Base-by-base conservation (phyloP, 1,140 invertebrate species). In the Nomia melanderi region DNA sequence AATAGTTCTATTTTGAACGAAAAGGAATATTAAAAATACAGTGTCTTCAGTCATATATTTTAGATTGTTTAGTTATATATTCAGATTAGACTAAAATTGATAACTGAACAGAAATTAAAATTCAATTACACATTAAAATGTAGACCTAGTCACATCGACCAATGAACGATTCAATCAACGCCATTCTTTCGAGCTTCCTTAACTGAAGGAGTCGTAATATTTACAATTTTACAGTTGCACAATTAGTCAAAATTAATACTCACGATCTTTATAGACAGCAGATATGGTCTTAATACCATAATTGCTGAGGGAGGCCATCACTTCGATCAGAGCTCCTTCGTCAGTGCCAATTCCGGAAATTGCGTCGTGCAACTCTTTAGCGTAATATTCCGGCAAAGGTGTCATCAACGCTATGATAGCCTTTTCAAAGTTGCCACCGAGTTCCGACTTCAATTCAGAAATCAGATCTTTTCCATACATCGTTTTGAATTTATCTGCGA, bases 381-480 rank as follows among this genome's bases (percentile, higher is more conserved):
- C 98, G 88, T 98, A 97, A 90, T 96, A 98, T 84, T 98, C 95
- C 12, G 96, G 96, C 47, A 98, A 93, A 0, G 97, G 96, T 14
- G 96, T 97, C 95, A 98, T 96, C 66, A 98, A 88, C 0, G 97
- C 97, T 5, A 98, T 84, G 82, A 97, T 96, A 2, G 96, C 96
- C 86, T 98, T 96, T 91, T 98, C 97, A 82, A 98, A 97, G 91
- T 98, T 96, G 7, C 98, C 98, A 27, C 96, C 95, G 39, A 98
- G 92, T 92, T 98, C 98, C 57, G 95, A 96, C 90, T 98, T 98
- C 71, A 99, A 90, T 79, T 98, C 97, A 59, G 96, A 96, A 54
- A 97, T 94, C 64, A 99, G 92, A 87, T 98, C 97, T 94, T 98
- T 98, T 90, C 98, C 98, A 90, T 97, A 99, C 92, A 97, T 96